These are phyloP conservation scores for Scaptomyza parva DNA, from an alignment of 2,888 invertebrate genomes.

Conservation along the genomic window DNA sequence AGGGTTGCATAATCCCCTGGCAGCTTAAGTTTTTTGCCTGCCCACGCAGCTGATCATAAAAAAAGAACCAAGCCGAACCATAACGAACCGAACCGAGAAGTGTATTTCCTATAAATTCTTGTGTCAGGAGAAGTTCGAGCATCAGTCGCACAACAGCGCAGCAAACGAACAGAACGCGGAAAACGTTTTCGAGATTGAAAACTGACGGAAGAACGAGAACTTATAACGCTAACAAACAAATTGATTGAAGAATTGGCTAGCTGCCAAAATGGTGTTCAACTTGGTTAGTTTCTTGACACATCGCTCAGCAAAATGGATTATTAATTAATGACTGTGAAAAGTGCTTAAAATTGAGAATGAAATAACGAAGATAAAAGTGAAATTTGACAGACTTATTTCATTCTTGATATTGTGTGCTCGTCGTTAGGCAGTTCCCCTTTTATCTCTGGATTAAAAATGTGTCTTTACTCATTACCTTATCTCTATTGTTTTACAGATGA, in stretches of 20 bases:
- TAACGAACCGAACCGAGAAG: background rate
- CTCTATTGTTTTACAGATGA: slow-evolving; percentile 90
- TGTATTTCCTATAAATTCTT: slow-evolving; percentile 57
- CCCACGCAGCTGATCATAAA: slow-evolving; percentile 65
- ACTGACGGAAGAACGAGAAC: slow-evolving; percentile 32
- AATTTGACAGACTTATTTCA: slow-evolving; percentile 11
- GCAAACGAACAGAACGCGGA: slow-evolving; percentile 57
- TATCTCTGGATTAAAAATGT: slow-evolving; percentile 34
- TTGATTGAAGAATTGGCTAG: slow-evolving; percentile 39
- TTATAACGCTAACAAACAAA: slow-evolving; percentile 14
- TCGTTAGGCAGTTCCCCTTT: background rate
- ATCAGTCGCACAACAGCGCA: slow-evolving; percentile 67
- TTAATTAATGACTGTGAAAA: slow-evolving; percentile 12
- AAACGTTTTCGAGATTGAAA: slow-evolving; percentile 14
- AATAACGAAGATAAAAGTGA: slow-evolving; percentile 1
- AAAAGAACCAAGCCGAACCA: slow-evolving; percentile 23
- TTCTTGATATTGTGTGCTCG: background rate
- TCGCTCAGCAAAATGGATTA: slow-evolving; percentile 54
- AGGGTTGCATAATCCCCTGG: slow-evolving; percentile 79
- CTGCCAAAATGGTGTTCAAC: slow-evolving; percentile 72
- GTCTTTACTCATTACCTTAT: slow-evolving; percentile 21
- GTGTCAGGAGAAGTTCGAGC: slow-evolving; percentile 8
- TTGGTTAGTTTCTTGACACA: slow-evolving; percentile 52
- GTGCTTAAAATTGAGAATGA: slow-evolving; percentile 20
- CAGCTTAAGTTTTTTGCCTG: slow-evolving; percentile 72